Evolutionary conservation across 2,797 vertebrate species (phyloP).

Genomic region (Chiloscyllium punctatum): DNA sequence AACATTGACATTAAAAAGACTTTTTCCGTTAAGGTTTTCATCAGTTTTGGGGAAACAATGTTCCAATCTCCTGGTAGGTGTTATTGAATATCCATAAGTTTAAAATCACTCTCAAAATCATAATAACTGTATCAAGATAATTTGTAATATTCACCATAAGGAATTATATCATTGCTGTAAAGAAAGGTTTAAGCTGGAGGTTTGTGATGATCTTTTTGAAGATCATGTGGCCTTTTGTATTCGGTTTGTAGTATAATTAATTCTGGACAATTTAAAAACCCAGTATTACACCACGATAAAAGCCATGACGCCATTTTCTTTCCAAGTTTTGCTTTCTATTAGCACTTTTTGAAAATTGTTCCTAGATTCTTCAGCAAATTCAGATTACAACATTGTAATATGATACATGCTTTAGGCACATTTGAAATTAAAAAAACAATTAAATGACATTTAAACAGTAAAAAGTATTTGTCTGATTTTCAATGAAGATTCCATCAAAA

Average conservation of each 20-base stretch:
- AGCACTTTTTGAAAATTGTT: not conserved
- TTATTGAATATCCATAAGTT: not conserved
- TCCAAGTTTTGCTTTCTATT: not conserved
- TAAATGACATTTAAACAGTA: constrained; percentile 32
- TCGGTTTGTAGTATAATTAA: not conserved
- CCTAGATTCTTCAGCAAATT: constrained; percentile 12
- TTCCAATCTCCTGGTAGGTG: not conserved
- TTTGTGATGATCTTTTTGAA: not conserved
- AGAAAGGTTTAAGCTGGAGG: not conserved
- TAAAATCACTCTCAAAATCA: not conserved
- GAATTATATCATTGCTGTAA: not conserved
- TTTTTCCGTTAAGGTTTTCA: not conserved
- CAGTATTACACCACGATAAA: not conserved
- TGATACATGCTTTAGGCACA: constrained; percentile 31
- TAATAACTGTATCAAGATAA: not conserved
- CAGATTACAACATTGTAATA: not conserved
- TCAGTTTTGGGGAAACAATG: not conserved
- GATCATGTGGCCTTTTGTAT: not conserved
- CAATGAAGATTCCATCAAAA: constrained; percentile 12
- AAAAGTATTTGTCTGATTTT: constrained; percentile 13
- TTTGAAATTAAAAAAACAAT: constrained; percentile 34
- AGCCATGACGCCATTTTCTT: not conserved
- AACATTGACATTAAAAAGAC: not conserved
- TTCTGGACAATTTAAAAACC: not conserved
- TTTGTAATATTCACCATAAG: not conserved